Base-by-base conservation (phyloP, 1,140 invertebrate genomes). In the Gryllus bimaculatus region DNA sequence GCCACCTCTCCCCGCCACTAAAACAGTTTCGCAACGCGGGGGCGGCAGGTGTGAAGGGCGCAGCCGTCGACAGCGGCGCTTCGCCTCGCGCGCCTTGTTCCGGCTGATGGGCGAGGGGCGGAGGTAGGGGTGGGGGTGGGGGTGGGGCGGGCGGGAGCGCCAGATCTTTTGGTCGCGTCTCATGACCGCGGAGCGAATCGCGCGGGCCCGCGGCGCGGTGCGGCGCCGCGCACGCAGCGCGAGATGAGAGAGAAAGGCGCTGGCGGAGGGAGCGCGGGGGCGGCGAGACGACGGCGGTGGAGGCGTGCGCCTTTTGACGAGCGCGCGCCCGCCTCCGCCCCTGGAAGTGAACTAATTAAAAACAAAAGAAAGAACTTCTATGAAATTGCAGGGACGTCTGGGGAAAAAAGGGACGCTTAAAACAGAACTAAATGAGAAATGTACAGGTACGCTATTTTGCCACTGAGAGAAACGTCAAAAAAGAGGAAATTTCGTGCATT, bases 301-400 rank as follows among this genome's bases (percentile, higher is more conserved):
- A 18, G 18, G 18, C 54, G 54, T 66, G 18, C 18, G 54, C 54
- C 54, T 66, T 66, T 66, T 66, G 54, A 66, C 54, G 54, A 66
- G 54, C 18, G 18, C 54, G 18, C 10, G 10, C 18, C 54, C 54
- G 54, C 10, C 54, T 18, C 54, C 54, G 54, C 54, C 54, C 18
- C 54, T 66, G 54, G 54, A 66, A 66, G 54, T 66, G 54, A 66
- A 66, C 54, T 66, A 66, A 66, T 66, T 66, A 66, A 66, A 66
- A 66, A 66, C 54, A 66, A 66, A 66, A 66, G 54, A 66, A 66
- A 66, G 54, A 66, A 66, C 54, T 66, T 66, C 54, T 66, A 66
- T 66, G 54, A 66, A 66, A 66, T 66, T 66, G 54, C 54, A 13
- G 54, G 54, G 54, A 66, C 54, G 54, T 66, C 54, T 66, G 54